Evolutionary conservation across 1,140 invertebrate genomes (phyloP).

Genomic region (Drosophila ironensis): DNA sequence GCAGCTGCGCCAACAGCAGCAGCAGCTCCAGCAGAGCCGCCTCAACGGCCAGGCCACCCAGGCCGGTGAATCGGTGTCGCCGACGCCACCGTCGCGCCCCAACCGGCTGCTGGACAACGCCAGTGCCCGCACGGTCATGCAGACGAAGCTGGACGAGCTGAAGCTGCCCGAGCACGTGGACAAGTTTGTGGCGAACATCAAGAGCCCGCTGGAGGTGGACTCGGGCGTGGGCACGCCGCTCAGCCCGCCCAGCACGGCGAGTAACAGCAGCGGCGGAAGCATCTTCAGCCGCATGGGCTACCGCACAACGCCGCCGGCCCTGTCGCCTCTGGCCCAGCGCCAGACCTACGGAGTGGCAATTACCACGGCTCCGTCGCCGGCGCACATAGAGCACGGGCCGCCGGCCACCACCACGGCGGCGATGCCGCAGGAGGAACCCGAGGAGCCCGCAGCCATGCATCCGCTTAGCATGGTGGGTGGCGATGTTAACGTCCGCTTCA

Average conservation of each 20-base stretch:
- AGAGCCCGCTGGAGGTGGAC: constrained; percentile 83
- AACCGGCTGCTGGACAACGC: constrained; percentile 70
- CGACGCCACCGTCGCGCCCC: constrained; percentile 56
- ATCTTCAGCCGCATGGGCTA: constrained; percentile 79
- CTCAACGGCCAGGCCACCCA: constrained; percentile 35
- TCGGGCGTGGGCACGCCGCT: constrained; percentile 83
- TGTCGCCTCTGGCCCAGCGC: constrained; percentile 59
- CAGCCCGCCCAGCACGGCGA: constrained; percentile 73
- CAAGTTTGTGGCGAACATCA: constrained; percentile 74
- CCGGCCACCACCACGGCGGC: constrained; percentile 25
- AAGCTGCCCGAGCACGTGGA: constrained; percentile 83
- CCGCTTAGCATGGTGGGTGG: constrained; percentile 84
- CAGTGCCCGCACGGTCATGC: constrained; percentile 50
- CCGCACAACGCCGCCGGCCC: constrained; percentile 63
- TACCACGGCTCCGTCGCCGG: constrained; percentile 38
- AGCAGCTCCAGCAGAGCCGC: constrained; percentile 45
- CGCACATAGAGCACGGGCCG: constrained; percentile 23
- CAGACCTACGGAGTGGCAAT: constrained; percentile 50
- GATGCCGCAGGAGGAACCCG: constrained; percentile 46
- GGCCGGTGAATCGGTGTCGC: constrained; percentile 6
- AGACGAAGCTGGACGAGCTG: constrained; percentile 74
- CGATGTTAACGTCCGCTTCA: constrained; percentile 86
- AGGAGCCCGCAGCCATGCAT: constrained; percentile 82
- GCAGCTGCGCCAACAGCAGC: constrained; percentile 76
- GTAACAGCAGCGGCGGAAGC: constrained; percentile 61